Conservation (phyloP, 23 tunicate genomes). For the Phallusia fumigata region DNA sequence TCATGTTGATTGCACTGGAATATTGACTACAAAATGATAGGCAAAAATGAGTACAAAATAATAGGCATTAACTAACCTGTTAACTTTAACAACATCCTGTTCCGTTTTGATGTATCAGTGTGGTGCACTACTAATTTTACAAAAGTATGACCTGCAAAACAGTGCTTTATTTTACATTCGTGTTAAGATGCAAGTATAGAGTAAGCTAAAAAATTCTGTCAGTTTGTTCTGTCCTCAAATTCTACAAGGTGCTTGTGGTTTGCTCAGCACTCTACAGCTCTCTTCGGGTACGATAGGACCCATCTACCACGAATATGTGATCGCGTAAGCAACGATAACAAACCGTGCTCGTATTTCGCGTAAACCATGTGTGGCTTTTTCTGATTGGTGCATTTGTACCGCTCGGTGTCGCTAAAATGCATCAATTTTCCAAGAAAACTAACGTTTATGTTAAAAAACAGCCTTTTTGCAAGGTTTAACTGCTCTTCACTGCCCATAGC, state of each 20-base stretch:
- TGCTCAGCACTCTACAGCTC: no score
- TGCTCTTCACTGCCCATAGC: no score
- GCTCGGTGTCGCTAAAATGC: background rate
- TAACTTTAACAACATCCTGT: background rate
- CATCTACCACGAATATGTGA: no score
- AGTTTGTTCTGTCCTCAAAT: no score
- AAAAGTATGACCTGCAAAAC: background rate
- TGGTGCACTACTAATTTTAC: background rate
- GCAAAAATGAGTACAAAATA: background rate
- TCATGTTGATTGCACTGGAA: background rate
- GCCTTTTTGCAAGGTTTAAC: background rate
- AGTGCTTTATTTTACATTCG: no score
- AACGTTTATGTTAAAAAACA: background rate
- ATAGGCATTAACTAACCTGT: background rate
- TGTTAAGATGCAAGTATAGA: no score
- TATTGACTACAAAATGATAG: background rate
- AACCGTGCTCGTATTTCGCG: conserved; percentile 48
- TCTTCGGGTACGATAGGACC: no score
- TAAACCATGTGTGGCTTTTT: conserved; percentile 50
- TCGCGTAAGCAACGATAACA: background rate
- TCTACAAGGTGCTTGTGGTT: no score
- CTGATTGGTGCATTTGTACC: conserved; percentile 45
- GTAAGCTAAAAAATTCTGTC: no score
- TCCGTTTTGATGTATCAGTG: background rate
- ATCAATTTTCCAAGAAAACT: background rate